Percentiles rank a stretch among this genome's conserved stretches.
Evolutionary conservation across 2,888 invertebrate genomes (phyloP).

Genomic region (Drosophila hamatofila): DNA sequence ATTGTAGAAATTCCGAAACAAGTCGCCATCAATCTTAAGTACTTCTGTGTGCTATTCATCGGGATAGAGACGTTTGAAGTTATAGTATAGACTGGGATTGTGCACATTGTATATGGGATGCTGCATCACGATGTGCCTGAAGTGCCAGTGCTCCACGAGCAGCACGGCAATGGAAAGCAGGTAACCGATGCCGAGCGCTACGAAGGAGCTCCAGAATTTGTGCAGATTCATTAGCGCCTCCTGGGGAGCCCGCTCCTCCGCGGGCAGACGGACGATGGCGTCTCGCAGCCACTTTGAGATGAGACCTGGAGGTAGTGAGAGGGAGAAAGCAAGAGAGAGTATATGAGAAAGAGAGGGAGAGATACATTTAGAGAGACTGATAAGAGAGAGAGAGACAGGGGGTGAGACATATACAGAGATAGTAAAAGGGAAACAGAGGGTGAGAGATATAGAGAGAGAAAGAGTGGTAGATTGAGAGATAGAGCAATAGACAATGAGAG

Average conservation of each 20-base stretch:
- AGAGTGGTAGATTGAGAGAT: neutral
- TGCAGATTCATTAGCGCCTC: conserved; percentile 92
- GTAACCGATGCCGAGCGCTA: conserved; percentile 90
- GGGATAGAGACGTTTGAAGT: conserved; percentile 71
- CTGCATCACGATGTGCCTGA: conserved; percentile 88
- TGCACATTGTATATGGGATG: conserved; percentile 91
- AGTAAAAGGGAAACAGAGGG: neutral
- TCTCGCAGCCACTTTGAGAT: conserved; percentile 92
- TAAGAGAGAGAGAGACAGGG: neutral
- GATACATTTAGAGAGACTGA: neutral
- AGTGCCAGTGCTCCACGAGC: conserved; percentile 88
- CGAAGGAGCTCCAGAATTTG: conserved; percentile 92
- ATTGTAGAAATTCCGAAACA: neutral
- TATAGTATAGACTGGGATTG: conserved; percentile 83
- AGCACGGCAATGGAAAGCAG: conserved; percentile 87
- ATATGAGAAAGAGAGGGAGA: neutral
- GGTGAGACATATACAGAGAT: neutral
- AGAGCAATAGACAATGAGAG: neutral
- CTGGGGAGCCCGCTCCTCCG: conserved; percentile 87
- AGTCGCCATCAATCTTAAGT: neutral
- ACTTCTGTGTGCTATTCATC: conserved; percentile 27
- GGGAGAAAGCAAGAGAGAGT: neutral
- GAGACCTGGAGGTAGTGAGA: conserved; percentile 86
- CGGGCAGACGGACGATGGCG: conserved; percentile 87
- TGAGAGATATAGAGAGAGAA: neutral